These are phyloP conservation scores for Tanypteryx hageni DNA, from an alignment of 2,888 invertebrate genomes.

Conservation along the genomic window DNA sequence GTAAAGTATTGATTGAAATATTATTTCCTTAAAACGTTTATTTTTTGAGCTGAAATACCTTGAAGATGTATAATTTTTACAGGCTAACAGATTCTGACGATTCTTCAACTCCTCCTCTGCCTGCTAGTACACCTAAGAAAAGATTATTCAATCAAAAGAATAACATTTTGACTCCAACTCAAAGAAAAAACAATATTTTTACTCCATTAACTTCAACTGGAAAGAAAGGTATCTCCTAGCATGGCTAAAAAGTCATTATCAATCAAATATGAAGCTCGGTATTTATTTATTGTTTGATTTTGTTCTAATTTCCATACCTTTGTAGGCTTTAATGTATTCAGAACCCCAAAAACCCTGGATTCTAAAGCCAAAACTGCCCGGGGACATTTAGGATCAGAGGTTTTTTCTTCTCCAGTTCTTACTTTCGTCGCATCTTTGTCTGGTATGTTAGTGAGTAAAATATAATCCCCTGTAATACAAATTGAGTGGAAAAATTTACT, in stretches of 20 bases:
- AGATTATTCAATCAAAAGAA: constrained; percentile 26
- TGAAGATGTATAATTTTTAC: background rate
- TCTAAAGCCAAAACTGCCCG: background rate
- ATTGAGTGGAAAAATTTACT: too few relatives aligned
- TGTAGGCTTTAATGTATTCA: background rate
- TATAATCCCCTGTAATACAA: background rate
- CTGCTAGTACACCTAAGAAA: constrained; percentile 39
- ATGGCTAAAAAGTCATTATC: background rate
- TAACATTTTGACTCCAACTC: background rate
- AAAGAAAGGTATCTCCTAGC: background rate
- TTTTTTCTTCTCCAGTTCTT: constrained; percentile 55
- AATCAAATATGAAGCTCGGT: background rate
- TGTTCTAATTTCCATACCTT: background rate
- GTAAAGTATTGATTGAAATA: background rate
- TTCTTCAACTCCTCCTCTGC: constrained; percentile 30
- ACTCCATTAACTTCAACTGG: background rate
- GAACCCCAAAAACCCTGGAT: constrained; percentile 1
- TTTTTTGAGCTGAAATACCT: background rate
- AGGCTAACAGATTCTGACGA: constrained; percentile 50
- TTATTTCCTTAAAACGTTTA: background rate
- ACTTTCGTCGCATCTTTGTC: constrained; percentile 69
- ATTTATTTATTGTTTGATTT: background rate
- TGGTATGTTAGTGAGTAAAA: constrained; percentile 66
- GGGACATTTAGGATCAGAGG: background rate
- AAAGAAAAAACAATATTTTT: background rate